phyloP scores from a whole-genome alignment of 2,797 vertebrate genomes.

The Poeciliopsis infans region DNA sequence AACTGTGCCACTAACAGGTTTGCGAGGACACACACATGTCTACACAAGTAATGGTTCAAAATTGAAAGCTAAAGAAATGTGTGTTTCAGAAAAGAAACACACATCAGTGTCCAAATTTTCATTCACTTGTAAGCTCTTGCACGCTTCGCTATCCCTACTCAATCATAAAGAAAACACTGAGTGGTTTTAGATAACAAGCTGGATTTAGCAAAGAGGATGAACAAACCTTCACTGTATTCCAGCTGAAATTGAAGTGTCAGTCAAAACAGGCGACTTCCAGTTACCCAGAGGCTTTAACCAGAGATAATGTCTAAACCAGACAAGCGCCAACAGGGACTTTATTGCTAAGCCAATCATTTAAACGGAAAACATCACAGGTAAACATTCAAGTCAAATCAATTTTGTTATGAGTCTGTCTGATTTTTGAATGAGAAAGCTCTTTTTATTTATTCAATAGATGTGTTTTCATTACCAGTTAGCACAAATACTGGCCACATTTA shows the following conservation, averaged over 20 bases:
- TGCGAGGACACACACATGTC: background rate
- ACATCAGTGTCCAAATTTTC: slow-evolving; percentile 16
- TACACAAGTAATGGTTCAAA: no score
- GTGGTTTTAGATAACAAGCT: slow-evolving; percentile 32
- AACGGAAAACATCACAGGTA: background rate
- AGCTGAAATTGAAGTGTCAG: slow-evolving; percentile 19
- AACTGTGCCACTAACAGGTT: no score
- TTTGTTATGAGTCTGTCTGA: background rate
- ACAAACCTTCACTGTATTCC: background rate
- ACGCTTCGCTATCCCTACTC: slow-evolving; percentile 1
- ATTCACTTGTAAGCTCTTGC: background rate
- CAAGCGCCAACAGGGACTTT: background rate
- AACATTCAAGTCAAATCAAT: background rate
- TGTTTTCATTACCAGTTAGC: background rate
- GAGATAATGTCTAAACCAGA: slow-evolving; percentile 5
- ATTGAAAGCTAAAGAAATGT: no score
- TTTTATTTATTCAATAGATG: background rate
- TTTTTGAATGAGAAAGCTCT: background rate
- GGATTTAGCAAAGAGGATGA: slow-evolving; percentile 30
- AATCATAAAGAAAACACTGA: slow-evolving; percentile 20
- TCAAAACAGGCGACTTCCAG: slow-evolving; percentile 6
- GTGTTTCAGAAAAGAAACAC: no score
- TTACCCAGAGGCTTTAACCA: background rate
- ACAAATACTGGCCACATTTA: background rate
- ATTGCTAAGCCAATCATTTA: background rate